These are phyloP conservation scores for Apostichopus japonicus DNA, from an alignment of 35 echinoderm and acorn worm genomes.

Conservation along the genomic window DNA sequence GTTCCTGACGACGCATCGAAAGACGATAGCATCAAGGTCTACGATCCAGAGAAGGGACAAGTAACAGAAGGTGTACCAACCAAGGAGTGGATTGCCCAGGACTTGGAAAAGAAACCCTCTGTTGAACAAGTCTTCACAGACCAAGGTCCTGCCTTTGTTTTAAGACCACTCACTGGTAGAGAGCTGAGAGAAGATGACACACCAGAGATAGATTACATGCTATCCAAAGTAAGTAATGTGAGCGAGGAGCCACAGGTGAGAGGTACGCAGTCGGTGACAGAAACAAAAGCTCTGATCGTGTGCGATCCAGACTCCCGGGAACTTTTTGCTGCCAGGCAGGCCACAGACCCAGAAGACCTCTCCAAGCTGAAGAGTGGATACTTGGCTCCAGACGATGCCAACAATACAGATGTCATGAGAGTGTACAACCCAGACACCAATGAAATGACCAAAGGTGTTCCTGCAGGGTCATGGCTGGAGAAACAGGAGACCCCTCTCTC, in stretches of 20 bases:
- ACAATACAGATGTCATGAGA: conserved; percentile 18
- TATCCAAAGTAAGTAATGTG: conserved; percentile 26
- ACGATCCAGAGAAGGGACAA: too few species aligned
- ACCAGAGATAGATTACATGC: conserved; percentile 53
- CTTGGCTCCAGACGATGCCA: conserved; percentile 23
- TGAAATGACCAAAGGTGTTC: conserved; percentile 52
- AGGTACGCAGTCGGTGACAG: conserved; percentile 42
- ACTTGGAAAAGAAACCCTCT: too few species aligned
- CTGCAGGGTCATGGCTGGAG: conserved; percentile 10
- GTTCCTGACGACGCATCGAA: too few species aligned
- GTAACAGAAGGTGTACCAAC: too few species aligned
- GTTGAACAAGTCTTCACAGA: too few species aligned
- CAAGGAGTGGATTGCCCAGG: too few species aligned
- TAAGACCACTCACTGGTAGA: conserved; percentile 52
- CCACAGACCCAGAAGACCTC: conserved; percentile 67
- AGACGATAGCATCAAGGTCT: too few species aligned
- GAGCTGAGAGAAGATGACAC: not conserved
- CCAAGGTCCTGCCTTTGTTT: too few species aligned
- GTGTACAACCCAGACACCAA: conserved; percentile 45
- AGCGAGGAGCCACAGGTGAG: conserved; percentile 50
- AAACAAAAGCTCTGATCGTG: conserved; percentile 41
- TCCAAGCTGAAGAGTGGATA: conserved; percentile 28
- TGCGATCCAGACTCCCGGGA: conserved; percentile 59
- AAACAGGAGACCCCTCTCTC: not conserved
- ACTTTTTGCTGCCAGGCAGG: conserved; percentile 64